Evolutionary conservation across 2,113 vertebrate genomes (phyloP), one percentile per base, ranked within the genome.

Genomic region (Saguinus midas): DNA sequence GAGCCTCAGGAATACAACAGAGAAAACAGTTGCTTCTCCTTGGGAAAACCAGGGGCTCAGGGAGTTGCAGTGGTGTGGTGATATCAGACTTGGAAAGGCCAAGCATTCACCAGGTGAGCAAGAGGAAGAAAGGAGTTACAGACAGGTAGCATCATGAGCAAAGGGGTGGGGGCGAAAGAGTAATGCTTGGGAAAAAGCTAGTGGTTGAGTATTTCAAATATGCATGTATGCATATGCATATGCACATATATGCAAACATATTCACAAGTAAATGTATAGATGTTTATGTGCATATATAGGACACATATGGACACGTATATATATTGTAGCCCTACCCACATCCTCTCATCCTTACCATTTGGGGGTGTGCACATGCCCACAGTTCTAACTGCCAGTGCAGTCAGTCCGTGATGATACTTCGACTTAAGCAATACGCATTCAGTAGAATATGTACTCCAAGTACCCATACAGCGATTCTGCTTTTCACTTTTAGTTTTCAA

Each of bases 281-380:
- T 8, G 9, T 35, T 23, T 25, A 9, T 21, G 18, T 68, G 50
- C 9, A 37, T 18, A 14, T 18, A 14, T 12, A 17, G 18, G 23
- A 12, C 21, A 68, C 18, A 4, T 2, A 52, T 1, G 8, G 9
- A 83, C 2, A 25, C 6, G 11, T 4, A 29, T 12, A 2, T 2
- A n/a, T 29, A 23, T 3, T 27, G 11, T 5, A 29, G 57, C 25
- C 52, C 6, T 3, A 2, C 9, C 21, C 40, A 61, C 4, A 18
- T 25, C 43, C 27, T 8, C 37, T 64, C 14, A 18, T 16, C 23
- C 17, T 12, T 9, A 79, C 9, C 40, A 32, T 70, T 25, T 55
- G 21, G 78, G 11, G 29, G 61, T 29, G 27, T 5, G 25, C 5
- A 32, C 18, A 72, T 0, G 20, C 3, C 75, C 45, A 82, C 66